Evolutionary conservation across 2,113 vertebrate species (phyloP).

Genomic region (Origma solitaria): DNA sequence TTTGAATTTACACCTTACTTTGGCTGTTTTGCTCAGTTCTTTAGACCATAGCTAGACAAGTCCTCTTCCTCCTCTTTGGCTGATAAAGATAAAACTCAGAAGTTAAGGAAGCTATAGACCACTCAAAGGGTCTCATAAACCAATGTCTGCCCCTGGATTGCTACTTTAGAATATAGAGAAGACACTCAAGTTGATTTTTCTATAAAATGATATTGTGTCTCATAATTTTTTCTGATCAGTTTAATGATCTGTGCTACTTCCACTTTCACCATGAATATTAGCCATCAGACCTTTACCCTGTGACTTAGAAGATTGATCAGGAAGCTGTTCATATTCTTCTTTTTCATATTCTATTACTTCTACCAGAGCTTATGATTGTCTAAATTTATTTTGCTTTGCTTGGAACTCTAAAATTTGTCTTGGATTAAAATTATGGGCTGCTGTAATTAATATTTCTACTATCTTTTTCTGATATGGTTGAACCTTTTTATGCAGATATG

Average conservation of each 20-base stretch:
- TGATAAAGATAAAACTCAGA: neutral
- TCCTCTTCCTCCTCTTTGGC: neutral
- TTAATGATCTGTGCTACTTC: neutral
- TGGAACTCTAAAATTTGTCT: neutral
- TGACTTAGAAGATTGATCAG: neutral
- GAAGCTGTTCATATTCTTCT: neutral
- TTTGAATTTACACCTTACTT: neutral
- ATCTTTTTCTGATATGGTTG: neutral
- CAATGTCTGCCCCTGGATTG: neutral
- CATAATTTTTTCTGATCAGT: neutral
- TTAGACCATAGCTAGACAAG: neutral
- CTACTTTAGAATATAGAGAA: neutral
- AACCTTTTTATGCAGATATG: neutral
- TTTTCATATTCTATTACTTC: neutral
- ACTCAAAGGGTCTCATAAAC: neutral
- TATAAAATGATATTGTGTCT: neutral
- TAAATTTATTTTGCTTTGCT: neutral
- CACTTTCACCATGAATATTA: neutral
- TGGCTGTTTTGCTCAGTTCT: neutral
- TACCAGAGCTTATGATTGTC: accelerated
- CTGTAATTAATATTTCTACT: neutral
- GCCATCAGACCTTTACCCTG: neutral
- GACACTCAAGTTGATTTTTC: neutral
- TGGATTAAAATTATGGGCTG: neutral
- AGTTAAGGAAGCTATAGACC: neutral